Conservation (phyloP, 2,797 vertebrate genomes). For the Protosalanx chinensis region DNA sequence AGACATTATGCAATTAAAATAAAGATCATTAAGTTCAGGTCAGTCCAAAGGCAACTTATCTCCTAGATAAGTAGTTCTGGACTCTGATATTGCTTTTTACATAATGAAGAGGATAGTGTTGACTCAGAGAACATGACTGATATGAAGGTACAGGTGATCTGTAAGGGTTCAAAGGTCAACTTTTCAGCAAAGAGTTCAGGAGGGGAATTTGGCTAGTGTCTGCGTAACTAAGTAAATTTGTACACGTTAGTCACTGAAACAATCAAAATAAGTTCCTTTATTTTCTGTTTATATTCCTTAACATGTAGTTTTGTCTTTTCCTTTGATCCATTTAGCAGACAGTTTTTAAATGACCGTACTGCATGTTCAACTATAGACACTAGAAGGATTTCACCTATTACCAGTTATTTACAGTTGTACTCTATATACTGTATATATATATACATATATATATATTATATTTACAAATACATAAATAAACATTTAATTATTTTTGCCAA, state of each 20-base stretch:
- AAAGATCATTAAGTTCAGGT: not conserved
- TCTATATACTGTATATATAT: no score
- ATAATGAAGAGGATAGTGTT: conserved; percentile 22
- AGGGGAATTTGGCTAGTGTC: conserved; percentile 3
- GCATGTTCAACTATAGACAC: no score
- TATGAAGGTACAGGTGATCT: no score
- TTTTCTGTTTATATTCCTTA: no score
- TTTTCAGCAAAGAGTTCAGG: conserved; percentile 21
- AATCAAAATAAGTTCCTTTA: no score
- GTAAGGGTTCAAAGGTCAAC: conserved; percentile 27
- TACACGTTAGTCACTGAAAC: not conserved
- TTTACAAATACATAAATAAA: no score
- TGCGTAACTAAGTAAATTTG: not conserved
- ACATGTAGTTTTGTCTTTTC: no score
- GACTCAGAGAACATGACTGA: conserved; percentile 20
- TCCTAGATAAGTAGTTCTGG: conserved; percentile 9
- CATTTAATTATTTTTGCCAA: no score
- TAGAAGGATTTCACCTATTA: no score
- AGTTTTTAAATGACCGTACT: no score
- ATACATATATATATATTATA: no score
- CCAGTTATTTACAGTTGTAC: not conserved
- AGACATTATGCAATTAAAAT: not conserved
- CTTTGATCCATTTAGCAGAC: no score
- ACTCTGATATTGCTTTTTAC: conserved; percentile 21
- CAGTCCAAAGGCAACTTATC: not conserved